phyloP scores from a whole-genome alignment of 2,113 vertebrate genomes.

The Corythoichthys haematopterus region DNA sequence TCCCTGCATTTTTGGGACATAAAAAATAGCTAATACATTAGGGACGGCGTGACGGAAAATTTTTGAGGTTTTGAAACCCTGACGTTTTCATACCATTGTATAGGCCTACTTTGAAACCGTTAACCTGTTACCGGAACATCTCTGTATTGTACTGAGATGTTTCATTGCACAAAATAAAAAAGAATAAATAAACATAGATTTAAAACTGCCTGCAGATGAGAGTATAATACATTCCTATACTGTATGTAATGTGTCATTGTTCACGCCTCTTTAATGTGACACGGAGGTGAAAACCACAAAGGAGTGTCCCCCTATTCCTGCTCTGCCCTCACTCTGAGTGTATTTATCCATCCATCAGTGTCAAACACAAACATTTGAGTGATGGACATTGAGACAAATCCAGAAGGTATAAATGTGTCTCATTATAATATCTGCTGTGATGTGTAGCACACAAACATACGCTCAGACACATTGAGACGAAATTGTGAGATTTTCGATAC shows the following conservation, averaged over 20 bases:
- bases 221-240: constrained; percentile 5
- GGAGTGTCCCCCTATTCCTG: constrained; percentile 12
- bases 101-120: too few species aligned
- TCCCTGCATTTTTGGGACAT: too few species aligned
- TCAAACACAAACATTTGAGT: constrained; percentile 27
- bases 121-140: too few species aligned
- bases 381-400: constrained; percentile 47
- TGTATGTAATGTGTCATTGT: constrained; percentile 5
- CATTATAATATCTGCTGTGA: constrained; percentile 42
- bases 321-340: constrained; percentile 22
- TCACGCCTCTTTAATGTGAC: constrained; percentile 3
- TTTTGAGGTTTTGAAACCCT: too few species aligned
- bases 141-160: neutral
- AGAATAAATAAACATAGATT: neutral
- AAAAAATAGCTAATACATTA: too few species aligned
- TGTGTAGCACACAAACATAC: constrained; percentile 32
- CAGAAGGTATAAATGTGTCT: constrained; percentile 36
- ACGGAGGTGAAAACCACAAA: constrained; percentile 12
- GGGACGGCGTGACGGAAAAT: too few species aligned
- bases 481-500: constrained; percentile 25
- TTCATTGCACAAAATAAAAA: constrained; percentile 2
- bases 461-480: constrained; percentile 13
- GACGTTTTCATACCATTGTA: too few species aligned
- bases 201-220: constrained; percentile 17
- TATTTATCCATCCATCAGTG: constrained; percentile 53